These are phyloP conservation scores for Paragorgia papillata DNA, from an alignment of 92 coral and sea anemone species.

Conservation along the genomic window DNA sequence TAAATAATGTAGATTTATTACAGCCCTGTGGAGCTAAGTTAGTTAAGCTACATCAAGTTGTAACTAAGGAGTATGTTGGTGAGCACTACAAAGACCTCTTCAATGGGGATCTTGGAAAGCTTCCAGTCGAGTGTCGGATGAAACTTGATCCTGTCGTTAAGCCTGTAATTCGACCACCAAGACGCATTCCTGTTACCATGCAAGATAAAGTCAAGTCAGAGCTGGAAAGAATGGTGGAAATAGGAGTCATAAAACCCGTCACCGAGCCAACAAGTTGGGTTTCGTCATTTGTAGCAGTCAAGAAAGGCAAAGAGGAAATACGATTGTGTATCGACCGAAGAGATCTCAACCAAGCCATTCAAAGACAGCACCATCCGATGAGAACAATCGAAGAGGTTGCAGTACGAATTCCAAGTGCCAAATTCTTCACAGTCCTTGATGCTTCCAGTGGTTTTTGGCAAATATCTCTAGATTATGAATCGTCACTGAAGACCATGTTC, in stretches of 20 bases:
- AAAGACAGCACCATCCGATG: slow-evolving; percentile 31
- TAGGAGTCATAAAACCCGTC: slow-evolving; percentile 16
- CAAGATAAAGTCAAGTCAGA: slow-evolving; percentile 43
- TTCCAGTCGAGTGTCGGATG: slow-evolving; percentile 32
- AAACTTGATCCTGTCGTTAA: slow-evolving; percentile 42
- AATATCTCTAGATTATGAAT: slow-evolving; percentile 21
- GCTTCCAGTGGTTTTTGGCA: slow-evolving; percentile 47
- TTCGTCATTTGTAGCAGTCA: slow-evolving; percentile 31
- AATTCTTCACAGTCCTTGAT: slow-evolving; percentile 42
- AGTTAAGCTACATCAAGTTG: no score
- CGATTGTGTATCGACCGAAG: slow-evolving; percentile 29
- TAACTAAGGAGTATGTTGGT: not conserved
- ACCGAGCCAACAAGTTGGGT: slow-evolving; percentile 35
- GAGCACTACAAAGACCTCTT: slow-evolving; percentile 14
- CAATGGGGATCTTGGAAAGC: slow-evolving; percentile 14
- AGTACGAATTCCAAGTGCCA: slow-evolving; percentile 29
- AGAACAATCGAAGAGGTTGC: slow-evolving; percentile 41
- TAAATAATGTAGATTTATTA: slow-evolving; percentile 41
- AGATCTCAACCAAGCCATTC: slow-evolving; percentile 36
- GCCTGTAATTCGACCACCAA: slow-evolving; percentile 46
- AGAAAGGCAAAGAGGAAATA: slow-evolving; percentile 41
- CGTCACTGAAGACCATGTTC: slow-evolving; percentile 40
- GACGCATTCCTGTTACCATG: slow-evolving; percentile 37
- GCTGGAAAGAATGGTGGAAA: slow-evolving; percentile 49
- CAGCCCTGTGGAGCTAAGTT: slow-evolving; percentile 2